Evolutionary conservation across 2,797 vertebrate species (phyloP), one percentile per base, ranked within the genome.

Genomic region (Spinus pinus): DNA sequence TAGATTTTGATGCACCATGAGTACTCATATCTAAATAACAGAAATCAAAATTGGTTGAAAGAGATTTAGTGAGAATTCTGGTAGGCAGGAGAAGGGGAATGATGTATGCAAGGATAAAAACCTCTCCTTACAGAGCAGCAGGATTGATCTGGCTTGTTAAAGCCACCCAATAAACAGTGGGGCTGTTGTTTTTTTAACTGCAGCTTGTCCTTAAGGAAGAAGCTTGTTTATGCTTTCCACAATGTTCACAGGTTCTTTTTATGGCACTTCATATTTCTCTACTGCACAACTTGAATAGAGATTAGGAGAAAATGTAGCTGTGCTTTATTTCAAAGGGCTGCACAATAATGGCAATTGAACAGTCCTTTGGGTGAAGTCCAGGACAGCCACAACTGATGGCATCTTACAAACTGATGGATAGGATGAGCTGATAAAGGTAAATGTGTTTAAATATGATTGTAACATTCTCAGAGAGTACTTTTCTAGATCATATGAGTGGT

Each of bases 211-310:
- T 77, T 56, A 73, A 19, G 64, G 56, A 93, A 82, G 60, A 51
- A 73, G 51, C n/a, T 94, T 90, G 51, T 86, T 94, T 92, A 75
- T 80, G 35, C 30, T 95, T 91, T 88, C 83, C 35, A 42, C 53
- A 70, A 27, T 8, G 1, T 82, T 95, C 81, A 84, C 44, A 65
- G 41, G 30, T 77, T 78, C 51, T 86, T 88, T 77, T 88, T 67
- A 81, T 50, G 74, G 49, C 39, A 46, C 46, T 82, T 86, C 60
- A 50, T 90, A 80, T 86, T 90, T 88, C 60, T 85, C 35, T 73
- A 33, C 83, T 88, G 70, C 41, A 77, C 50, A 82, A 30, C n/a
- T 66, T 70, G 73, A 81, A 51, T 9, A 79, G 31, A 87, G 25
- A 70, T 31, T 18, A 50, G 67, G 73, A 25, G 49, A 85, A 84